Conservation (phyloP, 2,888 invertebrate genomes). For the Gymnocheta viridis region DNA sequence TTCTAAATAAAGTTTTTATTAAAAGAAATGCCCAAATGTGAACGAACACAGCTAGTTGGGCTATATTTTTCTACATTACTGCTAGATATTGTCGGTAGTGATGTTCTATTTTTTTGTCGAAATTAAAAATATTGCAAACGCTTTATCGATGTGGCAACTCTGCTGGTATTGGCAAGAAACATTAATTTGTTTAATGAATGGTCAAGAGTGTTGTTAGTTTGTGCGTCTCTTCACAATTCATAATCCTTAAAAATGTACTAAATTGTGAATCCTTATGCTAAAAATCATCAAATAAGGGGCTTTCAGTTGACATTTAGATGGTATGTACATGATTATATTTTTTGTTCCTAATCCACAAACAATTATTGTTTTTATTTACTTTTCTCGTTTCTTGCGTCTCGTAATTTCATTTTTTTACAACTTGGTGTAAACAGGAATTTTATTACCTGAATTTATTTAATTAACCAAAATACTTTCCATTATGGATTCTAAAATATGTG, state of each 20-base stretch:
- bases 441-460: not conserved
- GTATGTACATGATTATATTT: not conserved
- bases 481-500: constrained; percentile 26
- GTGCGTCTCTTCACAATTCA: too few relatives aligned
- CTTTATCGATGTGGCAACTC: not conserved
- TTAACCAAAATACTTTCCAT: not conserved
- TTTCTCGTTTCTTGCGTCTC: not conserved
- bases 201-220: too few relatives aligned
- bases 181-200: too few relatives aligned
- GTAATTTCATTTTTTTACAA: not conserved
- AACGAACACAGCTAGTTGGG: not conserved
- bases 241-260: not conserved
- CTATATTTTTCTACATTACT: not conserved
- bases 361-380: not conserved
- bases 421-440: not conserved
- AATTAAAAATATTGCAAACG: too few relatives aligned
- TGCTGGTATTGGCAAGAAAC: not conserved
- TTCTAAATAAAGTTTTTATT: not conserved
- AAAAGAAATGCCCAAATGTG: not conserved
- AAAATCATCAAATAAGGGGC: not conserved
- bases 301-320: not conserved
- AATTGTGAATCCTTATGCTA: not conserved
- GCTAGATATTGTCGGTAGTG: not conserved
- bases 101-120: not conserved
- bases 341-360: not conserved